These are phyloP conservation scores for Solea solea DNA, from an alignment of 2,113 vertebrate species.

Conservation along the genomic window DNA sequence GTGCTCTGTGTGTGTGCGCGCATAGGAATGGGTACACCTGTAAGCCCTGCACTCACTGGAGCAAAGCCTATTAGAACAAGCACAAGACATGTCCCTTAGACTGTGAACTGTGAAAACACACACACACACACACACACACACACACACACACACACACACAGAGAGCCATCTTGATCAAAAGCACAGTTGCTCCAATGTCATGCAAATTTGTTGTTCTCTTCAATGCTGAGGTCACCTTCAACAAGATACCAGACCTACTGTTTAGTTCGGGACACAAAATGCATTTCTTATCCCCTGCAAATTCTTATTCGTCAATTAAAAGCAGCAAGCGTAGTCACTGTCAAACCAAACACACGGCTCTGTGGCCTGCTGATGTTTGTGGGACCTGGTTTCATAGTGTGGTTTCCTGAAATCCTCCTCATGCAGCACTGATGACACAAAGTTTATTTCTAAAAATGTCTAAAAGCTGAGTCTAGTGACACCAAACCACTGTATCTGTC, in stretches of 20 bases:
- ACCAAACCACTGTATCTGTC: conserved; percentile 50
- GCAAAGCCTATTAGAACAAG: conserved; percentile 76
- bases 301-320: conserved; percentile 47
- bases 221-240: conserved; percentile 72
- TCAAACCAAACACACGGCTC: no score
- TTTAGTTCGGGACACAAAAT: conserved; percentile 39
- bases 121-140: conserved; percentile 11
- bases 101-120: conserved; percentile 48
- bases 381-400: conserved; percentile 3
- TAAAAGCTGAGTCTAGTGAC: conserved; percentile 61
- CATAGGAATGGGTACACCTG: conserved; percentile 52
- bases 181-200: conserved; percentile 35
- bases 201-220: conserved; percentile 61
- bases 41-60: conserved; percentile 67
- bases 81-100: conserved; percentile 57
- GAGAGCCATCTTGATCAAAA: conserved; percentile 52
- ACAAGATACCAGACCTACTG: conserved; percentile 32
- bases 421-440: conserved; percentile 39
- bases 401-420: conserved; percentile 44
- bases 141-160: conserved; percentile 9
- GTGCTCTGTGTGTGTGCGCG: conserved; percentile 3
- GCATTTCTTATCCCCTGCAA: conserved; percentile 33
- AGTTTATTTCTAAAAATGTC: conserved; percentile 50
- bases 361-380: no score
- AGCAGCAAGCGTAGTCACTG: neutral